A percentile compares a stretch with the other conserved stretches of the same genome.
These are phyloP conservation scores for Characodon lateralis DNA, from an alignment of 2,797 vertebrate genomes.

Conservation along the genomic window DNA sequence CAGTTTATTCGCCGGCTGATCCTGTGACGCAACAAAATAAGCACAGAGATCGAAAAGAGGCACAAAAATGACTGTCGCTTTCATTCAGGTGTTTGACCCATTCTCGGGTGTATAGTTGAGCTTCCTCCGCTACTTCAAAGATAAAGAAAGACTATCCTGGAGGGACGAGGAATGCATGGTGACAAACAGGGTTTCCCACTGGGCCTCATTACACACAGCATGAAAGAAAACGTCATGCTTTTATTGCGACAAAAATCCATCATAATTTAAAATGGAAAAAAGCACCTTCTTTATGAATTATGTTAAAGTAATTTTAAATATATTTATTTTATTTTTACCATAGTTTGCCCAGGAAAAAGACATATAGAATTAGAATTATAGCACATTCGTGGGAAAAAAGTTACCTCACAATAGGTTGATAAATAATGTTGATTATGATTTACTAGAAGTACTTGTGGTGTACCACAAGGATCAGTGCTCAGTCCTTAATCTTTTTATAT, in stretches of 20 bases:
- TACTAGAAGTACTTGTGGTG: neutral
- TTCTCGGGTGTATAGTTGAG: neutral
- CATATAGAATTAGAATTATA: neutral
- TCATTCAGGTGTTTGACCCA: neutral
- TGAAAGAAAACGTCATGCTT: slow-evolving; percentile 37
- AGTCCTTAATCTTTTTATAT: neutral
- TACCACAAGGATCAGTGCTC: neutral
- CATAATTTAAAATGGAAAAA: neutral
- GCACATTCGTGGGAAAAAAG: slow-evolving; percentile 7
- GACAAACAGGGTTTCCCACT: neutral
- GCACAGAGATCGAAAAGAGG: neutral
- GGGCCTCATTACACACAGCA: neutral
- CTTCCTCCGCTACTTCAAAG: slow-evolving; percentile 22
- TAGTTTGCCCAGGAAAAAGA: neutral
- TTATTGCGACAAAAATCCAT: slow-evolving; percentile 29
- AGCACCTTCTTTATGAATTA: neutral
- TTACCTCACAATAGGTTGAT: neutral
- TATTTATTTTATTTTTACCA: neutral
- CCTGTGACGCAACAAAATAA: neutral
- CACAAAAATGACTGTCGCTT: neutral
- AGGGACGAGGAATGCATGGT: slow-evolving; percentile 29
- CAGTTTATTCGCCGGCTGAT: neutral
- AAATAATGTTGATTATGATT: neutral
- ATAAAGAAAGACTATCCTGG: slow-evolving; percentile 15
- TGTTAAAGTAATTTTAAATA: neutral